phyloP scores from a whole-genome alignment of 64 coral and sea anemone genomes.

The Trachythela sp. region DNA sequence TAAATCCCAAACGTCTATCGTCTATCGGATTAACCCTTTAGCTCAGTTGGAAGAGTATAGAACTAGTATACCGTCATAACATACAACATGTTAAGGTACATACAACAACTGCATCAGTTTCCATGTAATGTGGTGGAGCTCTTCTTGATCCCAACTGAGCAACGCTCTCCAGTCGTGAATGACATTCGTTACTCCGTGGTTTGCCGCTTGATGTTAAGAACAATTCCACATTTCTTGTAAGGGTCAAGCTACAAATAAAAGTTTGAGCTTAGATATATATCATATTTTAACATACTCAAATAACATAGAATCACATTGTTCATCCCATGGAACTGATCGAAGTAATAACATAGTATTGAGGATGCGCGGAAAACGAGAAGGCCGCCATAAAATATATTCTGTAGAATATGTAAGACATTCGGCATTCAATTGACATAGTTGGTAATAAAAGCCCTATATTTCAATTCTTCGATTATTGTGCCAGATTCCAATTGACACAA shows the following conservation, averaged over 20 bases:
- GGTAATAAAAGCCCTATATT: too few relatives aligned
- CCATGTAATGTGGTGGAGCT: slow-evolving; percentile 22
- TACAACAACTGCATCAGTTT: not conserved
- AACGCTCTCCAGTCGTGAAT: not conserved
- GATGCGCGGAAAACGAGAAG: too few relatives aligned
- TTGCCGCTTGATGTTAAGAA: slow-evolving; percentile 8
- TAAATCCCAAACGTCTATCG: too few relatives aligned
- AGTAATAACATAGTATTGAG: too few relatives aligned
- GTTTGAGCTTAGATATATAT: not conserved
- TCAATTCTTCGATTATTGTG: too few relatives aligned
- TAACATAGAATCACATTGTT: not conserved
- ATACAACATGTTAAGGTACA: not conserved
- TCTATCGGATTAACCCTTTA: too few relatives aligned
- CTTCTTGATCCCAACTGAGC: not conserved
- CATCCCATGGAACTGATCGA: too few relatives aligned
- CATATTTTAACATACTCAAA: too few relatives aligned
- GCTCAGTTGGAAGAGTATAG: not conserved
- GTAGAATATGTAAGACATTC: too few relatives aligned
- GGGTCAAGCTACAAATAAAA: not conserved
- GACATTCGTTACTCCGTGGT: not conserved
- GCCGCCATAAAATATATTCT: too few relatives aligned
- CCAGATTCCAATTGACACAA: too few relatives aligned
- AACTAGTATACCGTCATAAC: not conserved
- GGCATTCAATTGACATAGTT: too few relatives aligned
- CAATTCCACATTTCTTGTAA: slow-evolving; percentile 7